Conservation (phyloP, 2,888 invertebrate genomes). For the Elysia crispata region DNA sequence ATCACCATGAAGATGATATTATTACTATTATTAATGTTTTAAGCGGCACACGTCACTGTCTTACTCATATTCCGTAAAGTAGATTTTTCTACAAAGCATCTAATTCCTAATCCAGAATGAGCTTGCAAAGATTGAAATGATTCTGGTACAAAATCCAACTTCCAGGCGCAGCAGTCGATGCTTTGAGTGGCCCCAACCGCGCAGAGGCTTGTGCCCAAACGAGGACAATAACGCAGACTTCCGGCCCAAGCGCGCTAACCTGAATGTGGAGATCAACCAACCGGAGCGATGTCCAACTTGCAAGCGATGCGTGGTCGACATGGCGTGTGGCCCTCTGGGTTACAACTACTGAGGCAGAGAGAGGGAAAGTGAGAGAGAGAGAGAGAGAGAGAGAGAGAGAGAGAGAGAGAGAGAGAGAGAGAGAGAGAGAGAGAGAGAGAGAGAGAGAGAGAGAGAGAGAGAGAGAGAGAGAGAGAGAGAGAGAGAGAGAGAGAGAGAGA, state of each 20-base stretch:
- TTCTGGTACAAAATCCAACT: not conserved
- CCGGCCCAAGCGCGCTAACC: conserved; percentile 22
- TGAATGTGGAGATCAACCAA: conserved; percentile 6
- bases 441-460: no score
- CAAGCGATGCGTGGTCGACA: conserved; percentile 38
- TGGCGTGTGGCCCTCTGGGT: conserved; percentile 41
- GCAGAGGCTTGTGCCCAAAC: conserved; percentile 14
- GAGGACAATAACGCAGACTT: not conserved
- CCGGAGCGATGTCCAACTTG: conserved; percentile 44
- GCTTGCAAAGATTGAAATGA: no score
- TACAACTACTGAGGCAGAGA: not conserved
- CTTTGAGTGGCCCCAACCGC: conserved; percentile 38
- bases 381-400: not conserved
- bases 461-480: not conserved
- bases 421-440: not conserved
- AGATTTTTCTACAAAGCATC: no score
- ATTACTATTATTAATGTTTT: no score
- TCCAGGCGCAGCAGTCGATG: conserved; percentile 39
- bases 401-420: not conserved
- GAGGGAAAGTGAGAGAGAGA: not conserved
- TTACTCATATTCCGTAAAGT: no score
- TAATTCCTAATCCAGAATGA: no score
- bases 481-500: not conserved
- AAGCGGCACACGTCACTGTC: no score
- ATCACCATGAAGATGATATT: no score